Evolutionary conservation across 92 coral and sea anemone genomes (phyloP), one percentile per base, ranked within the genome.

Genomic region (Scolanthus callimorphus): DNA sequence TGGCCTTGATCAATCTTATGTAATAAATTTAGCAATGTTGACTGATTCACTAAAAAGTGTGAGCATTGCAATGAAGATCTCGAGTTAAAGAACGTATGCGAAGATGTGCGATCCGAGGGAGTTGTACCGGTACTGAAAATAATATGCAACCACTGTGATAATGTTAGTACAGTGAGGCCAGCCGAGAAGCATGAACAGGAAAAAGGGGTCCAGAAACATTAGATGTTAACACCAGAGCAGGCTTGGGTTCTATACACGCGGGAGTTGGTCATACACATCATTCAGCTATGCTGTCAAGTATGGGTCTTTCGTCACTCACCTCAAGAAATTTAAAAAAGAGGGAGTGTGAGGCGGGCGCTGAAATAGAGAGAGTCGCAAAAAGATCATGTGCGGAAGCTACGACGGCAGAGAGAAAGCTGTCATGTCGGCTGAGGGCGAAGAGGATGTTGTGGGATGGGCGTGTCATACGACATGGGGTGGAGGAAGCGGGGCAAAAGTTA

Each of bases 291-390:
- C n/a, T n/a, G n/a, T n/a, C n/a, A n/a, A n/a, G n/a, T n/a, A n/a
- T n/a, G n/a, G n/a, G n/a, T n/a, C n/a, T n/a, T n/a, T n/a, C n/a
- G n/a, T n/a, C n/a, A n/a, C n/a, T n/a, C n/a, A 21, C 50, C 20
- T 26, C 51, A 1, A 39, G 31, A 13, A 41, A 11, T 20, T 43
- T 23, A 3, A 52, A 67, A 23, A 56, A 20, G 11, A 45, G 75
- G 23, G 65, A 68, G 24, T 39, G 75, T 27, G 75, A 68, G 29
- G 27, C 31, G 22, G 75, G 75, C 13, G 8, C 15, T 11, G 65
- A 54, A 3, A 19, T 68, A 0, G 75, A 68, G 25, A 41, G 3
- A 3, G 56, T 68, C 15, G 63, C 75, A 1, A 31, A 27, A 27
- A 13, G 44, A 15, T 17, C 43, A 0, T 62, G 69, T 2, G 27